phyloP scores from a whole-genome alignment of 2,113 vertebrate species.

The Copsychus sechellarum region DNA sequence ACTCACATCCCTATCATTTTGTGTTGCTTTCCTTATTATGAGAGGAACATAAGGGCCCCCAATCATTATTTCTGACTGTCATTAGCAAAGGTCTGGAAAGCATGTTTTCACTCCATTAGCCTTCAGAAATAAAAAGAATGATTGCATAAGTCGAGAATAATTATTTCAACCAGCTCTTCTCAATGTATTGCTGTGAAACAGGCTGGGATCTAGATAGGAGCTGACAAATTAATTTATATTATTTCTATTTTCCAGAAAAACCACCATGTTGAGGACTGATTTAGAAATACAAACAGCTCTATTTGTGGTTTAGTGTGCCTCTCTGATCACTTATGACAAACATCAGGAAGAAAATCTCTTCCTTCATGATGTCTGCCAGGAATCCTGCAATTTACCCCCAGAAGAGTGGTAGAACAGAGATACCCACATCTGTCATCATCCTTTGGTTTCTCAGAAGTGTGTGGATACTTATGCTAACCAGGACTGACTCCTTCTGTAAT shows the following conservation, averaged over 20 bases:
- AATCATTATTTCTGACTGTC: slow-evolving; percentile 58
- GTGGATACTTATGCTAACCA: not conserved
- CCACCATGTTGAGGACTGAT: not conserved
- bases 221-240: slow-evolving; percentile 78
- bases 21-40: slow-evolving; percentile 60
- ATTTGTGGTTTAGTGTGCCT: slow-evolving; percentile 9
- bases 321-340: not conserved
- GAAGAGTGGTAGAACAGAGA: not conserved
- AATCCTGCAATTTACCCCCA: not conserved
- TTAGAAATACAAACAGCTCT: slow-evolving; percentile 39
- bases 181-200: slow-evolving; percentile 39
- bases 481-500: not conserved
- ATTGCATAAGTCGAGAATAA: slow-evolving; percentile 75
- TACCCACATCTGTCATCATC: not conserved
- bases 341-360: not conserved
- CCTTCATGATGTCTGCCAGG: not conserved
- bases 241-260: slow-evolving; percentile 72
- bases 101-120: slow-evolving; percentile 76
- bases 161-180: slow-evolving; percentile 77
- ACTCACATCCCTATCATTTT: slow-evolving; percentile 58
- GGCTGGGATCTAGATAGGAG: slow-evolving; percentile 17
- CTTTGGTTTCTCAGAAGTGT: not conserved
- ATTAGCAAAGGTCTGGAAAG: slow-evolving; percentile 68
- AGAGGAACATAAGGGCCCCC: slow-evolving; percentile 50
- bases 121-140: slow-evolving; percentile 76